Percentiles rank a stretch among this genome's conserved stretches.
phyloP scores from a whole-genome alignment of 2,888 invertebrate genomes.

The Syrista parreyssii region DNA sequence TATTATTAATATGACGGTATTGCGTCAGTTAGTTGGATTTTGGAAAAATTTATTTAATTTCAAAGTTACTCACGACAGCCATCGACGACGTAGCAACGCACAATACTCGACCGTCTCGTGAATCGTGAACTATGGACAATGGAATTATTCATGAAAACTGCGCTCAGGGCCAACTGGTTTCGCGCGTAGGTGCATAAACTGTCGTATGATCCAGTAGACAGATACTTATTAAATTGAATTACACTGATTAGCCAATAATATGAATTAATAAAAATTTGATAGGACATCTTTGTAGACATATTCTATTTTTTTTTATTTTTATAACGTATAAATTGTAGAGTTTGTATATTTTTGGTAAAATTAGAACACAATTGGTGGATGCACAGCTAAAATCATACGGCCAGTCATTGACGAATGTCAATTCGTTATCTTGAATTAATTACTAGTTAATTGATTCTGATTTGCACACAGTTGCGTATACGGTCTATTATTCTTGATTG shows the following conservation, averaged over 20 bases:
- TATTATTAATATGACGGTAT: not conserved
- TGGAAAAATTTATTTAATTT: not conserved
- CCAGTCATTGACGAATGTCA: too few relatives aligned
- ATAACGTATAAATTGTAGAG: not conserved
- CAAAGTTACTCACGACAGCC: not conserved
- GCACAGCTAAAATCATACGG: too few relatives aligned
- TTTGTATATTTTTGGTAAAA: not conserved
- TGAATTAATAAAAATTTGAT: too few relatives aligned
- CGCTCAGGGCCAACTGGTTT: conserved; percentile 23
- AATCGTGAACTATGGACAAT: not conserved
- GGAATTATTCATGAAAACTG: not conserved
- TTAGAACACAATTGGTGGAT: not conserved
- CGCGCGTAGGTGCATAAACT: conserved; percentile 15
- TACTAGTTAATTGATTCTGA: too few relatives aligned
- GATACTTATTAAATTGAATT: not conserved
- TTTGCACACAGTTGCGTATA: too few relatives aligned
- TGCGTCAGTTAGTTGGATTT: not conserved
- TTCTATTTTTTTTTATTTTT: not conserved
- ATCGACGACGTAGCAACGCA: not conserved
- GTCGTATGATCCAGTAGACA: not conserved
- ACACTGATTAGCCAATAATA: not conserved
- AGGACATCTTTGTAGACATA: not conserved
- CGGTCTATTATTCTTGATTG: too few relatives aligned
- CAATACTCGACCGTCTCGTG: not conserved
- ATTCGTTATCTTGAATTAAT: too few relatives aligned